These are phyloP conservation scores for Choloepus hoffmanni DNA, from an alignment of 2,113 vertebrate species.

Conservation along the genomic window DNA sequence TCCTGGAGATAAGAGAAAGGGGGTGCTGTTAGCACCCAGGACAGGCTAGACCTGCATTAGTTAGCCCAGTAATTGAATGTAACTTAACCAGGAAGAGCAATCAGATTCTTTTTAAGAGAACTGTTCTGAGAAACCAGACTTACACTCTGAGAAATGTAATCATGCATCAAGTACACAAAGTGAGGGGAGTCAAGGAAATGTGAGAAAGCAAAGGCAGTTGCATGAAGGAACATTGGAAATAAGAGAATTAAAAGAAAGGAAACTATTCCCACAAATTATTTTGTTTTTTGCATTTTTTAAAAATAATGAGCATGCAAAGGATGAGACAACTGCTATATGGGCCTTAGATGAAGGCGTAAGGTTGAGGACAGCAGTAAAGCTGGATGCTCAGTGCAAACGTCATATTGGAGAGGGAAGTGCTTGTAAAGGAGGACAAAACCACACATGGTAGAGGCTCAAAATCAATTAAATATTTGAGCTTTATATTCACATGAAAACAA, in stretches of 20 bases:
- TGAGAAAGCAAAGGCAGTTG: background rate
- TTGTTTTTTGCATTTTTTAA: background rate
- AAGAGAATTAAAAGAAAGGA: background rate
- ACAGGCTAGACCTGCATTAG: background rate
- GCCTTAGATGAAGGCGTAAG: background rate
- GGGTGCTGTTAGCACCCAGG: background rate
- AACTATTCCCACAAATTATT: background rate
- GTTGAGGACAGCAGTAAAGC: background rate
- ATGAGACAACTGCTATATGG: rapidly evolving
- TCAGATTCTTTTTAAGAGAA: background rate
- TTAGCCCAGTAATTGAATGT: background rate
- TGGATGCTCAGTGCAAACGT: background rate
- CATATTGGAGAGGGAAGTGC: background rate
- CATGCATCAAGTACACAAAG: background rate
- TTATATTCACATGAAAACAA: conserved; percentile 49
- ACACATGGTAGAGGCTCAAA: background rate
- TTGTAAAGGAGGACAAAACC: background rate
- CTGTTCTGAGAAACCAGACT: background rate
- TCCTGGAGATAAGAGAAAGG: background rate
- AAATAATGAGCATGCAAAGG: background rate
- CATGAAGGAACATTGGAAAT: background rate
- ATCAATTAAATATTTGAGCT: conserved; percentile 25
- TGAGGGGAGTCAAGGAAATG: background rate
- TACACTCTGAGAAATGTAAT: background rate
- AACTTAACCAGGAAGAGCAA: background rate